A percentile compares a stretch with the other conserved stretches of the same genome.
Evolutionary conservation across 2,113 vertebrate genomes (phyloP).

Genomic region (Cynocephalus volans): DNA sequence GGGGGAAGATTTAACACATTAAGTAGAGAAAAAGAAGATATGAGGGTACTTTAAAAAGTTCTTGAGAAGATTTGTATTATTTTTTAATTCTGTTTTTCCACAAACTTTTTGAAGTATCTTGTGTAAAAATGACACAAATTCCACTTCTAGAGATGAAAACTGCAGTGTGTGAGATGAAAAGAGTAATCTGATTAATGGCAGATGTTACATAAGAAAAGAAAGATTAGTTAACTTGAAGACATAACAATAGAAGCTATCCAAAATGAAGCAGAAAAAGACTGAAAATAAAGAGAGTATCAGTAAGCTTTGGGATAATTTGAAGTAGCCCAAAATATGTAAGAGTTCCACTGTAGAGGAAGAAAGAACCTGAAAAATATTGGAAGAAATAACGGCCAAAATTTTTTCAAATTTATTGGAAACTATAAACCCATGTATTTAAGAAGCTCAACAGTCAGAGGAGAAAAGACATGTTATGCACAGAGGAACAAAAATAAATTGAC

Average conservation of each 20-base stretch:
- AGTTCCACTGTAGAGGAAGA: neutral
- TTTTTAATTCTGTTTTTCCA: too few relatives aligned
- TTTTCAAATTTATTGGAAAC: neutral
- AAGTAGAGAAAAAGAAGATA: neutral
- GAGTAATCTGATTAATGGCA: neutral
- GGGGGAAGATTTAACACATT: neutral
- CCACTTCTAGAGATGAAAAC: neutral
- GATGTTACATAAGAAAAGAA: neutral
- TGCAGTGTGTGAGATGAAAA: neutral
- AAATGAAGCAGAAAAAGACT: neutral
- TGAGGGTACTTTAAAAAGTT: too few relatives aligned
- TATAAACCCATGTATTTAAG: neutral
- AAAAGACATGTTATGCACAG: neutral
- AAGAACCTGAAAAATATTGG: constrained; percentile 3
- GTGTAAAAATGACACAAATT: neutral
- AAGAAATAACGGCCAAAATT: neutral
- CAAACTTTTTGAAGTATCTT: too few relatives aligned
- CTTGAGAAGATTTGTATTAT: too few relatives aligned
- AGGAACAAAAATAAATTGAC: neutral
- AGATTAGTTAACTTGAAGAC: neutral
- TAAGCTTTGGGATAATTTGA: neutral
- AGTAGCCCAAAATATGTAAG: neutral
- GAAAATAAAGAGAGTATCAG: neutral
- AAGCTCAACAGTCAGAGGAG: neutral
- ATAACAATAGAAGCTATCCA: neutral